Evolutionary conservation across 2,888 invertebrate genomes (phyloP).

Genomic region (Galeruca laticollis): DNA sequence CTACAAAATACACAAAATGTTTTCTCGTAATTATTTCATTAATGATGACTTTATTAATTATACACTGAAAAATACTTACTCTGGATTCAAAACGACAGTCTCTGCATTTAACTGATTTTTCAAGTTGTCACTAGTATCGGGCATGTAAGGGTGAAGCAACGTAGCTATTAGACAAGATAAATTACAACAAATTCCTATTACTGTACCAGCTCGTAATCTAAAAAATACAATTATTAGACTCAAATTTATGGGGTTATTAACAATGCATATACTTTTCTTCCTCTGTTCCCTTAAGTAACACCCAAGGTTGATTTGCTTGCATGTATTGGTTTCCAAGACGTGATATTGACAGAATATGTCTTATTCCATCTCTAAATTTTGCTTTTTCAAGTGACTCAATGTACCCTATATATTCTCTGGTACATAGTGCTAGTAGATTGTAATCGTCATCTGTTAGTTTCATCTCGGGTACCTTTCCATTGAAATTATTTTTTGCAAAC

Average conservation of each 20-base stretch:
- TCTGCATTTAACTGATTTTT: conserved; percentile 79
- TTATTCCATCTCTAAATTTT: conserved; percentile 86
- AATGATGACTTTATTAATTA: too few relatives aligned
- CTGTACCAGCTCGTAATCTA: conserved; percentile 81
- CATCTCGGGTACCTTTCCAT: conserved; percentile 76
- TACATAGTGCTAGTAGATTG: conserved; percentile 81
- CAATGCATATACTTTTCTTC: conserved; percentile 76
- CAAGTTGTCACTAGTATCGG: conserved; percentile 78
- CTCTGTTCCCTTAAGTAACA: conserved; percentile 84
- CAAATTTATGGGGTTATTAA: neutral
- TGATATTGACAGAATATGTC: conserved; percentile 87
- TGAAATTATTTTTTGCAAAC: conserved; percentile 89
- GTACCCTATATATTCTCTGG: conserved; percentile 82
- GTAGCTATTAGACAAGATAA: conserved; percentile 83
- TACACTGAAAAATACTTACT: conserved; percentile 43
- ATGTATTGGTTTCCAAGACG: conserved; percentile 96
- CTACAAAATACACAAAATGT: too few relatives aligned
- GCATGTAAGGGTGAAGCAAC: conserved; percentile 92
- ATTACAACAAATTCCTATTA: conserved; percentile 87
- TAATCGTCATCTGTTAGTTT: conserved; percentile 75
- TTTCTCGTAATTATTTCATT: too few relatives aligned
- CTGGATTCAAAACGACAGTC: conserved; percentile 69
- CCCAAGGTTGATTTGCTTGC: conserved; percentile 96
- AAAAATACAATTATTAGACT: conserved; percentile 43
- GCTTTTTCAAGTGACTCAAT: conserved; percentile 80